Evolutionary conservation across 1,140 invertebrate genomes (phyloP), one percentile per base, ranked within the genome.

Genomic region (Drosophila simulans): DNA sequence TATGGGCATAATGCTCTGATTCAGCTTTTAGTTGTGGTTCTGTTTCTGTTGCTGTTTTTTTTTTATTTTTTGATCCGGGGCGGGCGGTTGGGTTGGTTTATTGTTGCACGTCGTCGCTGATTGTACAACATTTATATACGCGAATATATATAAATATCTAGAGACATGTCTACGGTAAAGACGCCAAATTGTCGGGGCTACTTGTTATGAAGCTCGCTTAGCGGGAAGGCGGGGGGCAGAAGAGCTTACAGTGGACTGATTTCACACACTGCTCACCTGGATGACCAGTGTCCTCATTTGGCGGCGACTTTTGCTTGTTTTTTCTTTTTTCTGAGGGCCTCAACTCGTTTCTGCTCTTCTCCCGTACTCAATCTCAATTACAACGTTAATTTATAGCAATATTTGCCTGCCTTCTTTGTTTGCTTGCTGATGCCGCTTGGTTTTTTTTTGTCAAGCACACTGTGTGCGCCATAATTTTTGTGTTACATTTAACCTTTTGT

Each of bases 61-160:
- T n/a, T n/a, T n/a, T n/a, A n/a, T n/a, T n/a, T n/a, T 31, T 31
- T 31, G 27, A 31, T 43, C 8, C 31, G 40, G 59, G 65, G 31
- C 25, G 64, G 65, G 48, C 62, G 60, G n/a, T 34, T 49, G 62
- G n/a, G 13, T 49, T 49, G 48, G 25, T 80, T 85, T 85, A 85
- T 86, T 85, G 81, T 86, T 86, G 83, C 83, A 86, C 83, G 75
- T 89, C 79, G 75, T 88, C 84, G 84, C 79, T 89, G 84, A 83
- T 88, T 88, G 84, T 89, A 88, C 83, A 86, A 86, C 83, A 86
- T 76, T 83, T 88, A 78, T 78, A 88, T 75, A 85, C 75, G 75
- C 71, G 64, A 57, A 71, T 71, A 56, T 69, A 69, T 69, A 70
- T 70, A 70, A 70, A 70, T 70, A 71, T 70, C 58, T 80, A 74